Evolutionary conservation across 1,140 invertebrate genomes (phyloP), one percentile per base, ranked within the genome.

Genomic region (Drosophila sucinea): DNA sequence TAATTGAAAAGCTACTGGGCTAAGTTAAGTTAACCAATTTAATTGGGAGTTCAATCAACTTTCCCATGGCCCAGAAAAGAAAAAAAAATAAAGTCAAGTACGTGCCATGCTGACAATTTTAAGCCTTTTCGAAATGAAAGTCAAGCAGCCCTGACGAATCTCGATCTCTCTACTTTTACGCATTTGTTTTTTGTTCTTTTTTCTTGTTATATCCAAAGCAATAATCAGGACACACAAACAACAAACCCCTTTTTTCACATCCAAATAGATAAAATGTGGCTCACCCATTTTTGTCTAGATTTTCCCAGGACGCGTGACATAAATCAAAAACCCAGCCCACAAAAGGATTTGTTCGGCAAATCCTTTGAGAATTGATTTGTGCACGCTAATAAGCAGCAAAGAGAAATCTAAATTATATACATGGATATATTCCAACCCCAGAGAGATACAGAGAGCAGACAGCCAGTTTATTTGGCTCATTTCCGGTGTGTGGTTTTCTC

Each of bases 341-440:
- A 68, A 60, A 67, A 66, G 69, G 81, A 84, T 90, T 87, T 87
- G 79, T 87, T 81, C 64, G 57, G 73, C 82, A 90, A 90, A 90
- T 90, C 86, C 86, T 81, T 74, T 81, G 86, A 90, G 86, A 90
- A 90, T 90, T 90, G 86, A 90, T 90, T 90, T 73, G 86, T 90
- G 86, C 86, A 90, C 86, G 86, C 87, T 87, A 90, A 90, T 90
- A 90, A 90, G 73, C 68, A 67, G 72, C 58, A 51, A 86, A 72
- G 66, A 70, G 79, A 76, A 85, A 81, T 77, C 81, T 81, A 90
- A 89, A 87, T 87, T 87, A 87, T 89, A 68, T 73, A 30, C 55
- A 55, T 35, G 25, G 4, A 27, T 38, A 57, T 10, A 72, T 44
- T 51, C 62, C 60, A 35, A 41, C 25, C 66, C 41, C 33, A 58